phyloP scores from a whole-genome alignment of 1,140 invertebrate species.

The Oncopeltus fasciatus region DNA sequence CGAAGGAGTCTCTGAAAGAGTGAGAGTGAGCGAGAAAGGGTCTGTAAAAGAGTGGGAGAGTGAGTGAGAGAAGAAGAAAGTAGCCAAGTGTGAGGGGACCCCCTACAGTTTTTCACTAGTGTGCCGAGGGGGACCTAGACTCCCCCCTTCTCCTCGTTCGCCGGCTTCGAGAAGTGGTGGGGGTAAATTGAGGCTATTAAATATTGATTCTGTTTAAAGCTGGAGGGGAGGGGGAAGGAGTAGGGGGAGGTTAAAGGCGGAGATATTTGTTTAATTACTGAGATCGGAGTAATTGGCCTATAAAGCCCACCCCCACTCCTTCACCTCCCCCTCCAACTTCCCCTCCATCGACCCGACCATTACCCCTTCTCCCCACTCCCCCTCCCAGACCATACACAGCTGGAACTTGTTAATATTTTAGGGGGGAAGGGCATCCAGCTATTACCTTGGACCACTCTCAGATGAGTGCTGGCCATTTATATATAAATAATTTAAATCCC shows the following conservation, averaged over 20 bases:
- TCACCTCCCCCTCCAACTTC: background rate
- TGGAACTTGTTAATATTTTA: constrained; percentile 1
- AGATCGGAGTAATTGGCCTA: constrained; percentile 7
- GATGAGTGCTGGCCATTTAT: constrained; percentile 7
- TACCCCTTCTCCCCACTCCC: background rate
- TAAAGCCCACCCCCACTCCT: background rate
- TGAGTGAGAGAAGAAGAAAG: too few species aligned
- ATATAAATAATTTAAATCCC: constrained; percentile 9
- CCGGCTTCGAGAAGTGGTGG: background rate
- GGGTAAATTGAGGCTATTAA: constrained; percentile 9
- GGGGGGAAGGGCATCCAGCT: constrained; percentile 3
- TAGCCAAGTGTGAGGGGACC: background rate
- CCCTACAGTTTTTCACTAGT: background rate
- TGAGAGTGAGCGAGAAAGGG: too few species aligned
- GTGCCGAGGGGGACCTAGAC: background rate
- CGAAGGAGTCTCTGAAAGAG: too few species aligned
- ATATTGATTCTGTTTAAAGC: constrained; percentile 6
- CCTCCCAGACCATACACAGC: background rate
- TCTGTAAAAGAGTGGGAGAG: too few species aligned
- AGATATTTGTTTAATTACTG: constrained; percentile 9
- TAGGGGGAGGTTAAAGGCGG: background rate
- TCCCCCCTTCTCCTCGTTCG: too few species aligned
- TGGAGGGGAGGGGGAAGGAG: background rate
- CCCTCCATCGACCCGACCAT: constrained; percentile 2
- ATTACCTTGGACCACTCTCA: constrained; percentile 8